Base-by-base conservation (phyloP, 2,113 vertebrate genomes). In the Puntigrus tetrazona region DNA sequence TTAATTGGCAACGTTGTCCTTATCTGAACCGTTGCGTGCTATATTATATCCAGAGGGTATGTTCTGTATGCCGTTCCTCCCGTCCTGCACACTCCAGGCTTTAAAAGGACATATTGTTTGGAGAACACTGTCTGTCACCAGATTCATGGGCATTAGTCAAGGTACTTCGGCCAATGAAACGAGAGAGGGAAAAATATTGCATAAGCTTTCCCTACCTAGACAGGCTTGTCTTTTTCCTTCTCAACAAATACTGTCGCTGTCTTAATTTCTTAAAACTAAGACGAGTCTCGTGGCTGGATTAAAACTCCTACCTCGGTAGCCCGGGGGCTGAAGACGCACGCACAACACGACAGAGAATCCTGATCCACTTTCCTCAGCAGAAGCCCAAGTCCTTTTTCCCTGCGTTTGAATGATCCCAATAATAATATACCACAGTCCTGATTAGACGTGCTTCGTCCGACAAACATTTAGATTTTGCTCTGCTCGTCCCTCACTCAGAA, bases 71-170 rank as follows among this genome's bases (percentile, higher is more conserved):
- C 77, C 14, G 77, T 79, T 43, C 14, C 52, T 43, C 43, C n/a
- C 11, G 52, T 38, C 18, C 75, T 57, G 50, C 50, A n/a, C 29
- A 14, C 29, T 36, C 29, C 31, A 77, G 34, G 75, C 55, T 79
- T 79, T 61, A 61, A 79, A 61, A 79, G 77, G 36, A 79, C 36
- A 63, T 61, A 79, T 63, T 79, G 77, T 79, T 61, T 63, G 16
- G 31, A 29, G 77, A 61, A 43, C n/a, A 79, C 38, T 79, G 14
- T 43, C 52, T 61, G 77, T 79, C 77, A 79, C 55, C 55, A 79
- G 57, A 79, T 55, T 79, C 55, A 79, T 61, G 36, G 77, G 77
- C 36, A 79, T 79, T 79, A 79, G 77, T 79, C 77, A 79, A 79
- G 77, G 34, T 61, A 79, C 36, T 27, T 79, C 3, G 5, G 22